phyloP scores from a whole-genome alignment of 2,888 invertebrate genomes.

The Orthosia gracilis region DNA sequence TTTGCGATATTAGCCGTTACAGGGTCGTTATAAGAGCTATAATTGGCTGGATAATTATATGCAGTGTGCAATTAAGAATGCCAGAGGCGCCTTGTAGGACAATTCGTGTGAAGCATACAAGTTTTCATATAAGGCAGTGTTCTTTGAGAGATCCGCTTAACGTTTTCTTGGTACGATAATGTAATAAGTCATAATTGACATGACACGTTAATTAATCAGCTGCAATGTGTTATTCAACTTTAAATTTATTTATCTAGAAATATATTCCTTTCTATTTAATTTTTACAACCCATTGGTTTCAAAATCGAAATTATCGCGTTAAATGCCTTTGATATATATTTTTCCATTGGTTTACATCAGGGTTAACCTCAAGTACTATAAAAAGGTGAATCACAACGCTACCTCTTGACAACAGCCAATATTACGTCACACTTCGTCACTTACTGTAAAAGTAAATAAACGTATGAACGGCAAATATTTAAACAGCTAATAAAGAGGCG shows the following conservation, averaged over 20 bases:
- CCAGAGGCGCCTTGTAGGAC: constrained; percentile 47
- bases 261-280: neutral
- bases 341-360: constrained; percentile 16
- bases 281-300: constrained; percentile 17
- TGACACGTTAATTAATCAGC: constrained; percentile 30
- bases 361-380: constrained; percentile 10
- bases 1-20: constrained; percentile 23
- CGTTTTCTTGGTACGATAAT: constrained; percentile 20
- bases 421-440: constrained; percentile 29
- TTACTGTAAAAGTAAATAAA: constrained; percentile 34
- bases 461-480: constrained; percentile 44
- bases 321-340: too few species aligned
- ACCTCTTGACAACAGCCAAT: constrained; percentile 15
- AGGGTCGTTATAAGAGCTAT: constrained; percentile 15
- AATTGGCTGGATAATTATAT: constrained; percentile 37
- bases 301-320: too few species aligned
- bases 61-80: constrained; percentile 43
- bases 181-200: constrained; percentile 19
- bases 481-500: constrained; percentile 8
- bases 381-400: constrained; percentile 10
- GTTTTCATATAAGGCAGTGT: constrained; percentile 28
- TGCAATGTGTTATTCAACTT: neutral
- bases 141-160: constrained; percentile 36
- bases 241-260: neutral
- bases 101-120: constrained; percentile 33